Base-by-base conservation (phyloP, 2,113 vertebrate genomes). In the Lampris megalopsis region DNA sequence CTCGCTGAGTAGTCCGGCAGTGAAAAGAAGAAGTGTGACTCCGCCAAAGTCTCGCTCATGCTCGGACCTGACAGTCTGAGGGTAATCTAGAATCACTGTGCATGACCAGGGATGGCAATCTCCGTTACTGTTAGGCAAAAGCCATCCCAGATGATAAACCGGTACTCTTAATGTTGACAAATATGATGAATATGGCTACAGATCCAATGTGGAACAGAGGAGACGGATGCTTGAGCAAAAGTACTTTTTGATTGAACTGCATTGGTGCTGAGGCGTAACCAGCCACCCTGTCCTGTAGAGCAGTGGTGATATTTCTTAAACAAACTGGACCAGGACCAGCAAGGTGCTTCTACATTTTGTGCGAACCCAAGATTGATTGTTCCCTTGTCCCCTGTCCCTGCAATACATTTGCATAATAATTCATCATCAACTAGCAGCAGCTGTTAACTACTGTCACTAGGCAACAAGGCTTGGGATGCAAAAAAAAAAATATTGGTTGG, bases 1-100 rank as follows among this genome's bases (percentile, higher is more conserved):
- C 79, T 75, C 37, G 8, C 69, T 71, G 77, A 90, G 86, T 87
- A 75, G 73, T 81, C 81, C 79, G 75, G 65, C 48, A 11, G 8
- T 54, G 76, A 88, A 67, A 78, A 81, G 63, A 71, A 74, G 74
- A 69, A 75, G 65, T 65, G 24, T 36, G 50, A 56, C 61, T 71
- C 63, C 57, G 64, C 5, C 35, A 7, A 37, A n/a, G 2, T 53
- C 10, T 64, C 7, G 2, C 54, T 49, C 40, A 13, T 73, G 62
- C 49, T 52, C 1, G 2, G 42, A 48, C 1, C 13, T 52, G 9
- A 66, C 50, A 66, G 13, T 58, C 43, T 45, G 43, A 7, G 7
- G 43, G 43, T 45, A n/a, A 59, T 1, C 5, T 10, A 41, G 3
- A 24, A 49, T 69, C 43, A 40, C 1, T 24, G 7, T 40, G 35